Base-by-base conservation (phyloP, 1,140 invertebrate species). In the Bombus consobrinus region DNA sequence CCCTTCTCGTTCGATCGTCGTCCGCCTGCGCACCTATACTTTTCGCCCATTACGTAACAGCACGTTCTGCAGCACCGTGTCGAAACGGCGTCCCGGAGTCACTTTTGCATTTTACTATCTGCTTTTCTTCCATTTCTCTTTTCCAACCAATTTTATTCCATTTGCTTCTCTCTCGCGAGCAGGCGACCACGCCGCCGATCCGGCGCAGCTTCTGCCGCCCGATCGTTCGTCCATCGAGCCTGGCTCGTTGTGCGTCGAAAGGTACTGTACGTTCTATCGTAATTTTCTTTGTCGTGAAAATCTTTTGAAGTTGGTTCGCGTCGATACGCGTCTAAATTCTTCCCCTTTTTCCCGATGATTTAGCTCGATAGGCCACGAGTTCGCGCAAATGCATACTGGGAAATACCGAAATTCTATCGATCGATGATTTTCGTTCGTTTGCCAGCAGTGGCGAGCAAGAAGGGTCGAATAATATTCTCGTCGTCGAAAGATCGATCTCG, bases 1-100 rank as follows among this genome's bases (percentile, higher is more conserved):
- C 73, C 73, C 43, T 59, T 71, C 64, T 79, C 64, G 37, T 62
- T 71, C 53, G 47, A 78, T 79, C 83, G 62, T 64, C 37, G 37
- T 57, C 6, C 25, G 28, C 25, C 15, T 64, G 53, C 25, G 8
- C 10, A 18, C 12, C 41, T 57, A n/a, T 34, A 59, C 28, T 12
- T 39, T 47, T 69, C 69, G 62, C 28, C 34, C 73, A 9, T 74
- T 66, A 22, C 18, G 43, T 69, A 57, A 71, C 82, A 69, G 74
- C 47, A 78, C 75, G n/a, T 43, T 62, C 43, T 22, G 64, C 37
- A 28, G 53, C 53, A 53, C 43, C 66, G 79, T n/a, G 43, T 71
- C 18, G 32, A 37, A 53, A 80, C 78, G 64, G 43, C 12, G 15
- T 39, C 10, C 39, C 53, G 13, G 18, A 28, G 10, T 41, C 25